Conservation (phyloP, 2,113 vertebrate genomes). For the Gavialis gangeticus region DNA sequence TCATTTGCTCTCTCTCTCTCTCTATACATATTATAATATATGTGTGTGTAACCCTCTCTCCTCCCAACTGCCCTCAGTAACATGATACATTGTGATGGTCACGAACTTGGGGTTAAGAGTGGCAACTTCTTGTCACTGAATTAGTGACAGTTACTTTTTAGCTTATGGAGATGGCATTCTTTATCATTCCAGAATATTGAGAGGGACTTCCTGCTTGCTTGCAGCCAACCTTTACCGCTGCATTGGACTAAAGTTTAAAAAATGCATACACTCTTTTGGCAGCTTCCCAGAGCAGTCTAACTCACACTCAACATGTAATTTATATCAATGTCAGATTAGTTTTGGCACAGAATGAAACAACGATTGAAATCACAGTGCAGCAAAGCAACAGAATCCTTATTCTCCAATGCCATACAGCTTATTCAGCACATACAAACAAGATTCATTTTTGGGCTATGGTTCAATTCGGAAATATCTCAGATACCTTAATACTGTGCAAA, state of each 20-base stretch:
- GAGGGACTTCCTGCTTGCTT: background rate
- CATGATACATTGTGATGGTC: background rate
- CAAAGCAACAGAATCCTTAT: background rate
- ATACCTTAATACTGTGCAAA: background rate
- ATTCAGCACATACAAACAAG: background rate
- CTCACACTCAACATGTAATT: background rate
- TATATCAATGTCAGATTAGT: background rate
- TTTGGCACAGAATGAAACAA: background rate
- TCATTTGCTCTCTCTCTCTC: accelerated
- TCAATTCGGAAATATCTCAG: background rate
- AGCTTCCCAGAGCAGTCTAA: background rate
- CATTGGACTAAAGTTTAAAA: background rate
- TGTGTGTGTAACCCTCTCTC: accelerated
- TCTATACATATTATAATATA: accelerated
- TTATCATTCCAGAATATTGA: accelerated
- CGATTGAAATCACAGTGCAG: no score
- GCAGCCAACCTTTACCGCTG: background rate
- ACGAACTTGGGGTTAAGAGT: accelerated
- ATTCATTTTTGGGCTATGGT: background rate
- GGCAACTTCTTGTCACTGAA: background rate
- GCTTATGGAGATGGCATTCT: background rate
- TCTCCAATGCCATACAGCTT: background rate
- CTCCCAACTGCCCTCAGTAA: background rate
- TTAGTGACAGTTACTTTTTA: background rate
- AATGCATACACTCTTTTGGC: background rate